Evolutionary conservation across 2,888 invertebrate genomes (phyloP), one percentile per base, ranked within the genome.

Genomic region (Ramazzottius varieornatus): DNA sequence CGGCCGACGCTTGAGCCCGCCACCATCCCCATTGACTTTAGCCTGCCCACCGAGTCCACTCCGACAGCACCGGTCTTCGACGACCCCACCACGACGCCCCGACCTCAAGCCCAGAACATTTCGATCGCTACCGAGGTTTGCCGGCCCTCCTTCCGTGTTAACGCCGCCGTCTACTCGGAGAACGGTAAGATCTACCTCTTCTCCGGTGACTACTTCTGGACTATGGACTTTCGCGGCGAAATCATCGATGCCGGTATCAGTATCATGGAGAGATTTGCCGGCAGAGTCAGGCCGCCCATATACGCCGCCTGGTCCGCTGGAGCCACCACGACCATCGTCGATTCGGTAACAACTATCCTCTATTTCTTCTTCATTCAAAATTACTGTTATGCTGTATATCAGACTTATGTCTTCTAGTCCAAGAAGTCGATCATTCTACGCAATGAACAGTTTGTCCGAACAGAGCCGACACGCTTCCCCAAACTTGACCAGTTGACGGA

Each of bases 141-240:
- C 54, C 13, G 29, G 29, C 54, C 54, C 20, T 24, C 54, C 4
- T 54, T 54, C 29, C 54, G 54, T 4, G 54, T 54, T 4, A 24
- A 54, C 29, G 13, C 54, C 4, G 54, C 54, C 4, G 54, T 54
- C n/a, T 54, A 16, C 29, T 54, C 54, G n/a, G 54, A 54, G 54
- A 54, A 54, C 54, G 54, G 54, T 4, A 54, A 54, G 29, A 54
- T 54, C 29, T 54, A 54, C 29, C 54, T 54, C n/a, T 54, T 54
- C 24, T 54, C 54, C 54, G 54, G 54, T 4, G 20, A 54, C 4
- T 29, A 29, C 29, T 54, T 54, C 54, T 54, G 54, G 54, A 54
- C 54, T 4, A 54, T 54, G 54, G 54, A 54, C 29, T 24, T 54
- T 8, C 54, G 29, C 20, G 54, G 54, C 4, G 54, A 54, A 8